These are phyloP conservation scores for Stictocephala bisonia DNA, from an alignment of 2,888 invertebrate genomes.

Conservation along the genomic window DNA sequence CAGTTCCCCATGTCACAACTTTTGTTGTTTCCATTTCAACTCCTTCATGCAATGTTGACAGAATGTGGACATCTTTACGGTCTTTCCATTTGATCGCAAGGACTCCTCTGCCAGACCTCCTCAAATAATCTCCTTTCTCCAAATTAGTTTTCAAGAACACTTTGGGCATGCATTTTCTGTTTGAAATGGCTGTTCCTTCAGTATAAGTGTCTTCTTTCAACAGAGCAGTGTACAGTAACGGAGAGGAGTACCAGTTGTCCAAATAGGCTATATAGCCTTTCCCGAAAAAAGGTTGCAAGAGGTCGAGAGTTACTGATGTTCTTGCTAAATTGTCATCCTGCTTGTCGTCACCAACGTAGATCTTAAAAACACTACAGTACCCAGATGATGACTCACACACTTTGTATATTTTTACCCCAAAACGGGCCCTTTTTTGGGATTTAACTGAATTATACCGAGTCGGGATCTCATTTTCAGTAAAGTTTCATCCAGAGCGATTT, in stretches of 20 bases:
- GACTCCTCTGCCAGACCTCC: slow-evolving; percentile 28
- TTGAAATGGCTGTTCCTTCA: slow-evolving; percentile 18
- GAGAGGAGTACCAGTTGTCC: slow-evolving; percentile 41
- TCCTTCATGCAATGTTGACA: slow-evolving; percentile 25
- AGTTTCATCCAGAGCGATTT: slow-evolving; percentile 61
- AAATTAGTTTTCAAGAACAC: slow-evolving; percentile 1
- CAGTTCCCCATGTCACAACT: neutral
- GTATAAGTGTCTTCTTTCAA: slow-evolving; percentile 29
- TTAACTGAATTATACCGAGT: slow-evolving; percentile 61
- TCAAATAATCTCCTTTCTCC: slow-evolving; percentile 7
- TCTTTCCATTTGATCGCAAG: slow-evolving; percentile 41
- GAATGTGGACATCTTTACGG: slow-evolving; percentile 21
- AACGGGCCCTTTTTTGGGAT: slow-evolving; percentile 60
- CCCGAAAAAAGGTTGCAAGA: slow-evolving; percentile 26
- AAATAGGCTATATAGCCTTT: slow-evolving; percentile 31
- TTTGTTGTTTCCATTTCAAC: slow-evolving; percentile 29
- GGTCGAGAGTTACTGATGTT: slow-evolving; percentile 32
- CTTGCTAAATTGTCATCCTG: slow-evolving; percentile 8
- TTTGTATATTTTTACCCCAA: slow-evolving; percentile 62
- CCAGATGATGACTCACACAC: slow-evolving; percentile 54
- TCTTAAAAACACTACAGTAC: slow-evolving; percentile 30
- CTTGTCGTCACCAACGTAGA: slow-evolving; percentile 28
- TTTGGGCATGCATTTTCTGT: slow-evolving; percentile 35
- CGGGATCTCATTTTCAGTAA: slow-evolving; percentile 62
- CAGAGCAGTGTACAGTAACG: slow-evolving; percentile 22